phyloP scores from a whole-genome alignment of 2,888 invertebrate genomes.

The Volucella bombylans region DNA sequence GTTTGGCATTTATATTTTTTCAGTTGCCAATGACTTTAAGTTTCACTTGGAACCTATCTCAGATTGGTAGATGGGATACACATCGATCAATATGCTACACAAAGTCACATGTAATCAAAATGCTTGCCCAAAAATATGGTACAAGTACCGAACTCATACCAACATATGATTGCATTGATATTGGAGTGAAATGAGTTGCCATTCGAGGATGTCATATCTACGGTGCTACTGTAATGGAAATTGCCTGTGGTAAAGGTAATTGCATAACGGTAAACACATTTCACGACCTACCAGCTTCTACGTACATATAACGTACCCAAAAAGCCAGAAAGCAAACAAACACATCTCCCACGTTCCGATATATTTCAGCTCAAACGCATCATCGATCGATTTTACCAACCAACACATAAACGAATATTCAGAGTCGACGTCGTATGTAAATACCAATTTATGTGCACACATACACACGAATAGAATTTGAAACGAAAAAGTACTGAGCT shows the following conservation, averaged over 20 bases:
- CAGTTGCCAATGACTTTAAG: too few relatives aligned
- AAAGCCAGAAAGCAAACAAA: constrained; percentile 53
- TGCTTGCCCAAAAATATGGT: too few relatives aligned
- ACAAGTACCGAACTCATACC: too few relatives aligned
- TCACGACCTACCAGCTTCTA: constrained; percentile 32
- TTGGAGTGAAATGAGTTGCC: constrained; percentile 17
- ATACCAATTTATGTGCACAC: too few relatives aligned
- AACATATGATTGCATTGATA: constrained; percentile 29
- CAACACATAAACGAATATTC: background rate
- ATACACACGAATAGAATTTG: background rate
- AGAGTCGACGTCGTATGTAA: too few relatives aligned
- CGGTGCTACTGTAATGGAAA: background rate
- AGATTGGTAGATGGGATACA: too few relatives aligned
- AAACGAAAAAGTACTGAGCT: background rate
- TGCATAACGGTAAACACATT: constrained; percentile 64
- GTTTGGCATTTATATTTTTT: too few relatives aligned
- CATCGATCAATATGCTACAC: too few relatives aligned
- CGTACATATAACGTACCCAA: background rate
- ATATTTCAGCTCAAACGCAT: constrained; percentile 19
- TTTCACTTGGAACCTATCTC: too few relatives aligned
- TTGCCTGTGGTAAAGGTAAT: constrained; percentile 38
- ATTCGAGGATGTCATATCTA: background rate
- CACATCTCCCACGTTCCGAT: background rate
- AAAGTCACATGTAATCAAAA: too few relatives aligned
- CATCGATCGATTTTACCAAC: constrained; percentile 16